A percentile compares a stretch with the other conserved stretches of the same genome.
phyloP scores from a whole-genome alignment of 2,888 invertebrate species.

The Drosophila kambysellisi region DNA sequence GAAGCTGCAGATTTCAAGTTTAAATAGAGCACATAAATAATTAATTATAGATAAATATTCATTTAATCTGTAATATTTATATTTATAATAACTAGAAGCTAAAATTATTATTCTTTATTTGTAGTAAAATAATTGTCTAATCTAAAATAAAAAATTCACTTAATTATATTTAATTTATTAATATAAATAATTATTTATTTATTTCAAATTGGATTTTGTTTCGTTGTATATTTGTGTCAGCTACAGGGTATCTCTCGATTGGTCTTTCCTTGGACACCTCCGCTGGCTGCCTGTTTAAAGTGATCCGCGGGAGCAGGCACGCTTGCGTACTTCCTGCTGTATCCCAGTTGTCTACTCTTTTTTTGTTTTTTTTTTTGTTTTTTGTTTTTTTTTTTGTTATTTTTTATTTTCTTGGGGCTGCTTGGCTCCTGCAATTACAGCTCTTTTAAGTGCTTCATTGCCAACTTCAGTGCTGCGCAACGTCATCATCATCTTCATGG shows the following conservation, averaged over 20 bases:
- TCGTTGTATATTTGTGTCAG: not conserved
- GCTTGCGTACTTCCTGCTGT: slow-evolving; percentile 64
- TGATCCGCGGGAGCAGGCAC: slow-evolving; percentile 62
- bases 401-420: slow-evolving; percentile 7
- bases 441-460: slow-evolving; percentile 79
- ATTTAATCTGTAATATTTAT: not conserved
- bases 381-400: not conserved
- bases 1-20: not conserved
- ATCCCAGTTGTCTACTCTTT: slow-evolving; percentile 39
- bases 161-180: not conserved
- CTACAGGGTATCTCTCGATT: not conserved
- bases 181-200: no score
- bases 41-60: not conserved
- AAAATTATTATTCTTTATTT: not conserved
- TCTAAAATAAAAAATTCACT: no score
- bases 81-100: not conserved
- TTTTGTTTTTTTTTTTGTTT: not conserved
- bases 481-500: slow-evolving; percentile 62
- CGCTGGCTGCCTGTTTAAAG: slow-evolving; percentile 23
- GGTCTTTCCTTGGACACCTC: not conserved
- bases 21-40: not conserved
- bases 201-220: not conserved
- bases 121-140: no score
- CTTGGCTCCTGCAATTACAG: slow-evolving; percentile 73
- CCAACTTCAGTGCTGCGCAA: slow-evolving; percentile 76